These are phyloP conservation scores for Agonopterix alstromeriana DNA, from an alignment of 2,888 invertebrate genomes.

Conservation along the genomic window DNA sequence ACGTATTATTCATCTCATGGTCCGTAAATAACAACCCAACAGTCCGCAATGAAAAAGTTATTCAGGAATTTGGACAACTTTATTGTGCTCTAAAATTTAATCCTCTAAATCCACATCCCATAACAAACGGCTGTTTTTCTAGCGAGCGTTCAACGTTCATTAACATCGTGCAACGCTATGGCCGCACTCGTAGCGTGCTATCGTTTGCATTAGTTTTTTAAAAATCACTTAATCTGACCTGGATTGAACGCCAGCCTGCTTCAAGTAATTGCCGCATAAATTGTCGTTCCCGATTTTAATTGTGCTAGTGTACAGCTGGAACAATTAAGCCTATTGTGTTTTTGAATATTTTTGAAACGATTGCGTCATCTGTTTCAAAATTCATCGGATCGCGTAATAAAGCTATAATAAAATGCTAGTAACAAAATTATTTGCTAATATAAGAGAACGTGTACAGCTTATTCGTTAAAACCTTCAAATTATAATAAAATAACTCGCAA, in stretches of 20 bases:
- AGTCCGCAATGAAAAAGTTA: slow-evolving; percentile 1
- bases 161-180: slow-evolving; percentile 47
- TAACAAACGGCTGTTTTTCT: slow-evolving; percentile 30
- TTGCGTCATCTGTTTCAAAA: slow-evolving; percentile 8
- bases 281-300: slow-evolving; percentile 57
- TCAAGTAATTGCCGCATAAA: slow-evolving; percentile 69
- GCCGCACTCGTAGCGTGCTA: slow-evolving; percentile 49
- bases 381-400: slow-evolving; percentile 1
- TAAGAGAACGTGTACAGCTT: no score
- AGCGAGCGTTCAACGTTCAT: slow-evolving; percentile 40
- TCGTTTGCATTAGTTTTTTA: slow-evolving; percentile 68
- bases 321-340: slow-evolving; percentile 3
- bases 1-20: slow-evolving; percentile 1
- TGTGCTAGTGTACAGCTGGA: slow-evolving; percentile 24
- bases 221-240: slow-evolving; percentile 73
- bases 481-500: background rate
- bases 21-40: slow-evolving; percentile 11
- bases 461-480: no score
- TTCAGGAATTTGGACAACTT: slow-evolving; percentile 17
- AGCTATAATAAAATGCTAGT: background rate
- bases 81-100: slow-evolving; percentile 31
- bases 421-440: background rate
- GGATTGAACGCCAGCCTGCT: slow-evolving; percentile 61
- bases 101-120: slow-evolving; percentile 31
- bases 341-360: background rate